Evolutionary conservation across 2,797 vertebrate genomes (phyloP), one percentile per base, ranked within the genome.

Genomic region (Fistularia tabacaria): DNA sequence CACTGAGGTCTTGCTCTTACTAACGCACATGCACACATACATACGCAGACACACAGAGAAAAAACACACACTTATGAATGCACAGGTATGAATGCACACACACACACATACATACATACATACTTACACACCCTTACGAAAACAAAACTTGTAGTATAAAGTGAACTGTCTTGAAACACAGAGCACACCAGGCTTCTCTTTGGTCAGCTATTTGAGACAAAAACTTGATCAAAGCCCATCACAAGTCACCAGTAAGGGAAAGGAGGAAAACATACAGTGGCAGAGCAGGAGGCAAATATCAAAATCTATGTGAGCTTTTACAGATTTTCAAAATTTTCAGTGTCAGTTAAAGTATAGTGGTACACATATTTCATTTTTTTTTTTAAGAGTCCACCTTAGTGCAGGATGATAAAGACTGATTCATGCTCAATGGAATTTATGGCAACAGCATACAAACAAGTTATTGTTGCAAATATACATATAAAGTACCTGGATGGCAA

Each of bases 161-260:
- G 62, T 51, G 77, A 62, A 74, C 67, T 46, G 66, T 85, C 74
- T 76, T 74, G 68, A 77, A 81, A 70, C 81, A 77, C 72, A 58
- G 62, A 83, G 73, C 73, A 79, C 75, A 76, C 68, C 74, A 78
- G 76, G 73, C 79, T 9, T 50, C 73, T 50, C 73, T 88, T 84
- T 84, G 73, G 85, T 87, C 84, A 81, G 85, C 82, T 77, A 84
- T 79, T 81, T 82, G 72, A 76, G 76, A 84, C 59, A 53, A 59
- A 56, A 74, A 63, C 77, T 80, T 57, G 57, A 77, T 85, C 65
- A 69, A 71, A 76, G 77, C 69, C 66, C 5, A 71, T 77, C 51
- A 81, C 65, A 46, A 71, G 59, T 64, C 71, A 80, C 66, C 74
- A 67, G 69, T 82, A 72, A 77, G 66, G 77, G 47, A 67, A 67